A percentile compares a stretch with the other conserved stretches of the same genome.
These are phyloP conservation scores for Littorina saxatilis DNA, from an alignment of 1,140 invertebrate genomes.

Conservation along the genomic window DNA sequence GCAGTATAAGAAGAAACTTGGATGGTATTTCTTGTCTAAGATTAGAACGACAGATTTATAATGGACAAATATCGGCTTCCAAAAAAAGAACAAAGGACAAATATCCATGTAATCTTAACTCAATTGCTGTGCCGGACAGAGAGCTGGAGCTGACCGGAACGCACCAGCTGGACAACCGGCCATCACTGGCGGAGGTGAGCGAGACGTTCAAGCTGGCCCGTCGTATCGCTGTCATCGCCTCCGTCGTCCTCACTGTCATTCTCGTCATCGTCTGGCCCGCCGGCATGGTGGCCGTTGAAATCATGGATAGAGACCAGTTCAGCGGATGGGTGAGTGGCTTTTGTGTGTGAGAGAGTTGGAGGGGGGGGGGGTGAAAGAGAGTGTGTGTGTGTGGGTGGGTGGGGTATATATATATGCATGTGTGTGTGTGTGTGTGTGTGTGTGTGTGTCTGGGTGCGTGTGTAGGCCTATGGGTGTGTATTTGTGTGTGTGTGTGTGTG, in stretches of 20 bases:
- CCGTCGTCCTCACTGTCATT: constrained; percentile 52
- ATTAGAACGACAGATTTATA: too few relatives aligned
- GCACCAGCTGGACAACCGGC: constrained; percentile 66
- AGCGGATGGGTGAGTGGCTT: constrained; percentile 61
- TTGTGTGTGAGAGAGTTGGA: background rate
- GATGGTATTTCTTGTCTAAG: too few relatives aligned
- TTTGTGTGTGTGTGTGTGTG: too few relatives aligned
- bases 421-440: background rate
- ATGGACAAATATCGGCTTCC: too few relatives aligned
- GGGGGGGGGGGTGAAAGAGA: background rate
- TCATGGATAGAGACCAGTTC: constrained; percentile 59
- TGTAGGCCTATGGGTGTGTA: too few relatives aligned
- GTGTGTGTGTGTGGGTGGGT: background rate
- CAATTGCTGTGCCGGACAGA: constrained; percentile 55
- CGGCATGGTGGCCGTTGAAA: constrained; percentile 54
- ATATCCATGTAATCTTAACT: too few relatives aligned
- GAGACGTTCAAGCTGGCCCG: constrained; percentile 60
- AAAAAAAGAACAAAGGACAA: too few relatives aligned
- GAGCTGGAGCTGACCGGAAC: constrained; percentile 66
- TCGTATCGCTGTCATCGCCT: constrained; percentile 55
- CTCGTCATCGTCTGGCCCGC: constrained; percentile 70
- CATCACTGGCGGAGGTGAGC: constrained; percentile 64
- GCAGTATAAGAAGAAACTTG: too few relatives aligned
- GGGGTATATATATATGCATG: too few relatives aligned
- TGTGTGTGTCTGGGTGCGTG: too few relatives aligned